Base-by-base conservation (phyloP, 1,140 invertebrate species). In the Andricus grossulariae region DNA sequence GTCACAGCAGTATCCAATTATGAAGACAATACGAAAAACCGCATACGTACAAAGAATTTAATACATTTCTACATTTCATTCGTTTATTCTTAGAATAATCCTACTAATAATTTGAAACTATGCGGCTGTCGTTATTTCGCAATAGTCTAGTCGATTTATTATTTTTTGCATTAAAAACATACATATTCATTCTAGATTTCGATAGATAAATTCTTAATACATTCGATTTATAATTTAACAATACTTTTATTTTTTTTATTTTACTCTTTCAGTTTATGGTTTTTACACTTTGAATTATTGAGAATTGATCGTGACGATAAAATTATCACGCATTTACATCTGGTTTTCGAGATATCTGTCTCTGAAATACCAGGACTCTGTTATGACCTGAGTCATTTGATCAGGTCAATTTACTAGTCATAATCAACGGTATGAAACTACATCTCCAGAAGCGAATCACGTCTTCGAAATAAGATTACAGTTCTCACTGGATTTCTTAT, bases 351-450 rank as follows among this genome's bases (percentile, higher is more conserved):
- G 13, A 60, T 60, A 60, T 32, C 32, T 60, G 57, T 39, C 57
- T 25, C 39, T 60, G 57, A 60, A 60, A 60, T 60, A 60, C 13
- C 19, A 60, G 25, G 13, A 15, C 57, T 21, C 19, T 21, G 57
- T 60, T 60, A 60, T 21, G 57, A 60, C 57, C 57, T 25, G 21
- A 60, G 25, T 32, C 57, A 60, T 60, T 60, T 60, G 57, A 60
- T 39, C 57, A 60, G 57, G 57, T 60, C 57, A 39, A 60, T 15
- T 60, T 60, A 60, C 57, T 60, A 32, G 19, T 60, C 57, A 32
- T 60, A 60, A 60, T 60, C 16, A 60, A 60, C 57, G 25, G 57
- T 39, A 60, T 60, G 21, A 15, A 60, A 60, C 21, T 60, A 25
- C 57, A 60, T 60, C 25, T 60, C 18, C 18, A 19, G 54, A 55